Evolutionary conservation across 2,888 invertebrate species (phyloP), one percentile per base, ranked within the genome.

Genomic region (Cheilosia scutellata): DNA sequence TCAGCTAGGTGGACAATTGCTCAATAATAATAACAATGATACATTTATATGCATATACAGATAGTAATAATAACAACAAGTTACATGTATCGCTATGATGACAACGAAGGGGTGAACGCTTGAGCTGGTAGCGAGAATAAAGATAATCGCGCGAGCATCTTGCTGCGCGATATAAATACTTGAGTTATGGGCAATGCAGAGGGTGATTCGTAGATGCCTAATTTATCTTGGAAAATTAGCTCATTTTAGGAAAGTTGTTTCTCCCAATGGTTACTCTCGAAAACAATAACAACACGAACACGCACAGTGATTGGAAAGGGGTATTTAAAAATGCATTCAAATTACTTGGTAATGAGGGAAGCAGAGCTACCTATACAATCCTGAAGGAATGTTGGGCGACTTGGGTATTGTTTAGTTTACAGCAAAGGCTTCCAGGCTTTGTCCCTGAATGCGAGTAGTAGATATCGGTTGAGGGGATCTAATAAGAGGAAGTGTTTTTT

Each of bases 171-270:
- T 86, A 33, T 33, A 31, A 6, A 6, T 31, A 82, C 82, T 82
- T 82, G 62, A 83, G 70, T 55, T 66, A 49, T 40, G 71, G 65
- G 55, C 53, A 75, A 70, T 88, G 47, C 77, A 68, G 62, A 89
- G 89, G 75, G 76, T 77, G 82, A 83, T 82, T 78, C 87, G 88
- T 89, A 91, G 89, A 89, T 90, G 89, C 88, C 90, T 90, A 91
- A 91, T 91, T 91, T 91, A 90, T 90, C 87, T 89, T 88, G 88
- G 88, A 89, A 91, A 91, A 91, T 91, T 91, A 91, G 91, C 89
- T 90, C 90, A 89, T 90, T 91, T 90, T 90, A 89, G 90, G 88
- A 82, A 82, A 62, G 44, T 37, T 76, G 77, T 82, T 77, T 82
- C 70, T 66, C 20, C 70, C 70, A 75, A 63, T 55, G 37, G 65